phyloP scores from a whole-genome alignment of 2,888 invertebrate species.

The Pteria penguin region DNA sequence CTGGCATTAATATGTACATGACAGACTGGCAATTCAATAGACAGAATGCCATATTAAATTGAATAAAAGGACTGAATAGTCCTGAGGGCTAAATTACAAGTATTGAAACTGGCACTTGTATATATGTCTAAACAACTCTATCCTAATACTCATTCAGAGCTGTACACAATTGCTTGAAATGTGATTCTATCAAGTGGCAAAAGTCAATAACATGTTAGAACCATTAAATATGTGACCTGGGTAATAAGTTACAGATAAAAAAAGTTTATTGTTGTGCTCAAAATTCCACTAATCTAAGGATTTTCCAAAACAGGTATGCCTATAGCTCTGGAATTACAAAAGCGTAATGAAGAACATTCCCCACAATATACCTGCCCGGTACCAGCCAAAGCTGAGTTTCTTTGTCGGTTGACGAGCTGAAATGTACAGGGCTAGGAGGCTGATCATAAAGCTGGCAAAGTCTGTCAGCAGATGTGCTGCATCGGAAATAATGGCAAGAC shows the following conservation, averaged over 20 bases:
- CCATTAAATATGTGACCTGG: neutral
- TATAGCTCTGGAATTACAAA: neutral
- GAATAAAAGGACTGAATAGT: too few relatives aligned
- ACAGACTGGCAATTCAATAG: too few relatives aligned
- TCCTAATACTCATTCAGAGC: too few relatives aligned
- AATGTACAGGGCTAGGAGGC: constrained; percentile 94
- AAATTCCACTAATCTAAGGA: too few relatives aligned
- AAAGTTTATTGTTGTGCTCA: neutral
- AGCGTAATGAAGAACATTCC: neutral
- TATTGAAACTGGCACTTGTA: too few relatives aligned
- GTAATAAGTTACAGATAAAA: neutral
- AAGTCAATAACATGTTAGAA: too few relatives aligned
- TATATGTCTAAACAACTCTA: too few relatives aligned
- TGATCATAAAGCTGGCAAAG: constrained; percentile 99
- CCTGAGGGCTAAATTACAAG: too few relatives aligned
- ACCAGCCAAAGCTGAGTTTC: constrained; percentile 95
- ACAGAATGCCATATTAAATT: too few relatives aligned
- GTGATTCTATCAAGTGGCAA: too few relatives aligned
- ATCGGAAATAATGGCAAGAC: constrained; percentile 94
- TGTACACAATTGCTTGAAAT: too few relatives aligned
- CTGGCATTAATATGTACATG: too few relatives aligned
- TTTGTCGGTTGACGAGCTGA: constrained; percentile 90
- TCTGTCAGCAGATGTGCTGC: constrained; percentile 98
- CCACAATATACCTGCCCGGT: constrained; percentile 91
- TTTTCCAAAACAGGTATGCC: neutral